Base-by-base conservation (phyloP, 1,140 invertebrate genomes). In the Bicyclus anynana region DNA sequence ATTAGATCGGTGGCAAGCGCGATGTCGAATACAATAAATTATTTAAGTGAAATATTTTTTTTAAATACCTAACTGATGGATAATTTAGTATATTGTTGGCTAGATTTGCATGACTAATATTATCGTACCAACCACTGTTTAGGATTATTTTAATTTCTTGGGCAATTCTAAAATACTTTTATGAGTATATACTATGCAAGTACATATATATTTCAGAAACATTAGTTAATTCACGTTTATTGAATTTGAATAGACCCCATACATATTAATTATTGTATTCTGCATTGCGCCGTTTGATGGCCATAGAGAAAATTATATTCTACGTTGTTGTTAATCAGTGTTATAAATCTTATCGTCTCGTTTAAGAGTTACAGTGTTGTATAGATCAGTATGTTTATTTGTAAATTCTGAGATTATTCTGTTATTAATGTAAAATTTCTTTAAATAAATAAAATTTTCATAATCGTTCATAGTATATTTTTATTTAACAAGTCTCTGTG, bases 391-490 rank as follows among this genome's bases (percentile, higher is more conserved):
- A 83, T 69, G 66, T 80, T 86, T 85, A 84, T 85, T 87, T 88
- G 72, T 84, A 82, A 84, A 80, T 81, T 83, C 81, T 77, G 73
- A 84, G 56, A 81, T 84, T 81, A 83, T 88, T 86, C 72, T 86
- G 80, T 88, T 85, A 81, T 81, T 77, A 78, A 76, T 80, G 79
- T 86, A 86, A 84, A 83, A 68, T 87, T 87, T 85, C 83, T 82
- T 88, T 88, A 63, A 80, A 83, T 84, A 83, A 87, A 86, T 85
- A 85, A 83, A 84, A 81, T 86, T 87, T 86, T 85, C 85, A 84
- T 86, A 86, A 84, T 86, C 85, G 83, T 88, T 88, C 73, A 77
- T 69, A 49, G 29, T 14, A 67, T 42, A 42, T 65, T 87, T 84
- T 85, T 76, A 80, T 85, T 79, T 67, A 1, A 21, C 2, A 23